These are phyloP conservation scores for Menura novaehollandiae DNA, from an alignment of 2,113 vertebrate genomes.

Conservation along the genomic window DNA sequence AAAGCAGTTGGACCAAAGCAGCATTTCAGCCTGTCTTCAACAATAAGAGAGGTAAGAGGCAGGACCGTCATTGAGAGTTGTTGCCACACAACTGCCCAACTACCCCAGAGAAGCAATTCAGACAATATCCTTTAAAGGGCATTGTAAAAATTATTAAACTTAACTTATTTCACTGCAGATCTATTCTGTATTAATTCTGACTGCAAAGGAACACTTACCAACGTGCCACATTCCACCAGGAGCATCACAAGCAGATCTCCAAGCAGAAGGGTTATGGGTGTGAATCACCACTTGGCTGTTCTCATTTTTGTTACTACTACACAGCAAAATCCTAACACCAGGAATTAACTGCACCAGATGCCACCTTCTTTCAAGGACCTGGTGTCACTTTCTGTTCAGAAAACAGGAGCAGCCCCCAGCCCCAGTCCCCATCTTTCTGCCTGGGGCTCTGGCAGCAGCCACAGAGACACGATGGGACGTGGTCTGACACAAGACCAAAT, in stretches of 20 bases:
- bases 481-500: not conserved
- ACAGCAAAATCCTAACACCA: not conserved
- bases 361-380: not conserved
- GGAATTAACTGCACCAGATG: not conserved
- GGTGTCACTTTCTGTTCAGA: not conserved
- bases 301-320: not conserved
- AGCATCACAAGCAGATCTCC: not conserved
- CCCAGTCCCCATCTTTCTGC: not conserved
- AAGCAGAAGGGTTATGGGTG: accelerated
- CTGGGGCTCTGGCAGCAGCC: not conserved
- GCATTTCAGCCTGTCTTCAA: not conserved
- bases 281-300: not conserved
- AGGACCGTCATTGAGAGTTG: not conserved
- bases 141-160: not conserved
- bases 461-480: accelerated
- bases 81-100: not conserved
- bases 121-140: not conserved
- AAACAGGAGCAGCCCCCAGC: accelerated
- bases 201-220: not conserved
- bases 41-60: not conserved
- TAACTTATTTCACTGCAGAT: not conserved
- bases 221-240: not conserved
- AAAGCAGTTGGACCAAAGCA: not conserved
- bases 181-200: not conserved
- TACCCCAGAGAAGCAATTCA: not conserved